A percentile compares a stretch with the other conserved stretches of the same genome.
These are phyloP conservation scores for Heliconius congener DNA, from an alignment of 1,140 invertebrate genomes.

Conservation along the genomic window DNA sequence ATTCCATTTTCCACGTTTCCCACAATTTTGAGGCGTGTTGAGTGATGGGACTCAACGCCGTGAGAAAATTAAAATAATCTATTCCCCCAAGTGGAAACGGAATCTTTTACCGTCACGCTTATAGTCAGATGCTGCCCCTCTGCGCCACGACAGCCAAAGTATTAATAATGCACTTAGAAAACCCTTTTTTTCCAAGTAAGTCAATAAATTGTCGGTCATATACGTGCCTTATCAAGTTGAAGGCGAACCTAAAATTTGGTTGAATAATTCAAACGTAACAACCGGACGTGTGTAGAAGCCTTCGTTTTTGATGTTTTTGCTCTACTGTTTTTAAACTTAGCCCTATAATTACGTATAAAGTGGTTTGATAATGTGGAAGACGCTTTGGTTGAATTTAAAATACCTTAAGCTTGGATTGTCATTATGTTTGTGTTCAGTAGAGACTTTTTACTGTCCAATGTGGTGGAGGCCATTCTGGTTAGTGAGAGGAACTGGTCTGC, in stretches of 20 bases:
- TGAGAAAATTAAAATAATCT: too few species aligned
- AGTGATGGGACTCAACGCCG: too few species aligned
- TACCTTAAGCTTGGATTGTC: too few species aligned
- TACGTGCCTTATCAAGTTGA: constrained; percentile 22
- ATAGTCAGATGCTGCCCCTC: too few species aligned
- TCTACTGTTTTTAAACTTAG: constrained; percentile 55
- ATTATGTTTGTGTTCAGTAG: too few species aligned
- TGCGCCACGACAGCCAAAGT: not conserved
- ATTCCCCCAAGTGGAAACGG: too few species aligned
- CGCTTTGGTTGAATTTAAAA: not conserved
- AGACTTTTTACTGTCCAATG: too few species aligned
- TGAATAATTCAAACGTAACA: constrained; percentile 51
- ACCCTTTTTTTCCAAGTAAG: constrained; percentile 4
- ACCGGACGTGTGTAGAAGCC: constrained; percentile 55
- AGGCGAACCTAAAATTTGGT: constrained; percentile 32
- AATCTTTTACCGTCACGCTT: too few species aligned
- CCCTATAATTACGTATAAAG: constrained; percentile 44
- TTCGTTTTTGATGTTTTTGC: constrained; percentile 58
- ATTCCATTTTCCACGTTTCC: too few species aligned
- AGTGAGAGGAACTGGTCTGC: too few species aligned
- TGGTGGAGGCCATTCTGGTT: too few species aligned
- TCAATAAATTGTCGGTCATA: constrained; percentile 16
- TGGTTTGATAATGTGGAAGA: not conserved
- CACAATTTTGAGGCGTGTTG: too few species aligned
- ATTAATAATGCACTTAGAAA: constrained; percentile 4